phyloP scores from a whole-genome alignment of 1,140 invertebrate species.

The Bursaphelenchus mucronatus region DNA sequence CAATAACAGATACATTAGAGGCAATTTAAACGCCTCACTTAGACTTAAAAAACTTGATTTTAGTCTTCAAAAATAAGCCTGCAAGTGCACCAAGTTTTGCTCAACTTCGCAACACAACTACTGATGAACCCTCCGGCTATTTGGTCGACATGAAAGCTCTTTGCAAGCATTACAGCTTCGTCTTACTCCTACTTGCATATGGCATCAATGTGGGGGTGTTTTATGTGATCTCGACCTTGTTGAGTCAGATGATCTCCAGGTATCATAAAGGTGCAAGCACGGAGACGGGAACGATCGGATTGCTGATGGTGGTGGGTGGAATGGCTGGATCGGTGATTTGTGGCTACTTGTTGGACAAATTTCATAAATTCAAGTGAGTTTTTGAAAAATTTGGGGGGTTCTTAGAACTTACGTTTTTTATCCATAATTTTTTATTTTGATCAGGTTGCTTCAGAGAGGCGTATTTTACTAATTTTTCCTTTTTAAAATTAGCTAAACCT shows the following conservation, averaged over 20 bases:
- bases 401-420: too few species aligned
- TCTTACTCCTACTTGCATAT: conserved; percentile 77
- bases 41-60: conserved; percentile 18
- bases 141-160: conserved; percentile 71
- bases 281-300: conserved; percentile 78
- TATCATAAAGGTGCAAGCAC: conserved; percentile 71
- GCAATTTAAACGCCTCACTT: too few species aligned
- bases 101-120: conserved; percentile 66
- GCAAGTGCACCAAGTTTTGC: conserved; percentile 75
- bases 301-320: conserved; percentile 80
- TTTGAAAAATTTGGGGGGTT: neutral
- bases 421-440: neutral
- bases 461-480: conserved; percentile 24
- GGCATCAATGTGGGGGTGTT: conserved; percentile 87
- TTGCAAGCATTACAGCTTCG: conserved; percentile 72
- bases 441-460: too few species aligned
- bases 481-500: too few species aligned
- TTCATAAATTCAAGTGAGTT: conserved; percentile 62
- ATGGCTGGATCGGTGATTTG: conserved; percentile 81
- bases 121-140: conserved; percentile 67
- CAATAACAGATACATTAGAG: neutral
- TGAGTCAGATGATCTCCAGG: conserved; percentile 76
- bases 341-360: conserved; percentile 75
- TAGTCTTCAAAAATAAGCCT: conserved; percentile 78
- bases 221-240: conserved; percentile 84